Evolutionary conservation across 2,113 vertebrate genomes (phyloP), one percentile per base, ranked within the genome.

Genomic region (Psophia crepitans): DNA sequence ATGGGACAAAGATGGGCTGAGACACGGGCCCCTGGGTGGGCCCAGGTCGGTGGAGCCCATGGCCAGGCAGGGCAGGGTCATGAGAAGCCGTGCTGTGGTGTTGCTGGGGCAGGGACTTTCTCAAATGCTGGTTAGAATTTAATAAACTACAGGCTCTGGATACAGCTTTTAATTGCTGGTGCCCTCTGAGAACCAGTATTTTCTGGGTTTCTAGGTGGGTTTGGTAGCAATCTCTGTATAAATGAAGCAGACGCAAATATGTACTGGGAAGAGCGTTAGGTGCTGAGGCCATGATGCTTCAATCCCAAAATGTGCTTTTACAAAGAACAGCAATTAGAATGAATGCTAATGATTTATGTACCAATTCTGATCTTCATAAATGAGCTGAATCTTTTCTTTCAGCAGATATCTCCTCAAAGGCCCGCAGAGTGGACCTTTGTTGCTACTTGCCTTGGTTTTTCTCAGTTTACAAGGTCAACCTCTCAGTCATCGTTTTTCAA

Each of bases 21-120:
- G 16, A 43, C 13, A 1, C 10, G 12, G 23, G 17, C 23, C 17
- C 0, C 0, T 26, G 15, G 8, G 13, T 71, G 57, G 17, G 27
- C 27, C 44, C 2, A 1, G 3, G 18, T 74, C 3, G 0, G 14
- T 23, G 24, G 24, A 54, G 14, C 14, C 54, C 39, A 21, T 41
- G 26, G 33, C 8, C 17, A 6, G 18, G 18, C 9, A 74, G 15
- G 7, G 8, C 44, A 57, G 18, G 21, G 14, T 37, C 83, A 24
- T 37, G 19, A 75, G 35, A 24, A 75, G 28, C 16, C 48, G 27
- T 74, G 32, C 24, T 71, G 24, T 0, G 0, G 23, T 6, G 2
- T 19, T 5, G 0, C 60, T 66, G 56, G 20, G 54, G 15, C 35
- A 66, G 18, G 27, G 51, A 41, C 6, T 53, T 27, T 44, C 5